Conservation (phyloP, 2,797 vertebrate genomes). For the Phrynocephalus vlangalii region DNA sequence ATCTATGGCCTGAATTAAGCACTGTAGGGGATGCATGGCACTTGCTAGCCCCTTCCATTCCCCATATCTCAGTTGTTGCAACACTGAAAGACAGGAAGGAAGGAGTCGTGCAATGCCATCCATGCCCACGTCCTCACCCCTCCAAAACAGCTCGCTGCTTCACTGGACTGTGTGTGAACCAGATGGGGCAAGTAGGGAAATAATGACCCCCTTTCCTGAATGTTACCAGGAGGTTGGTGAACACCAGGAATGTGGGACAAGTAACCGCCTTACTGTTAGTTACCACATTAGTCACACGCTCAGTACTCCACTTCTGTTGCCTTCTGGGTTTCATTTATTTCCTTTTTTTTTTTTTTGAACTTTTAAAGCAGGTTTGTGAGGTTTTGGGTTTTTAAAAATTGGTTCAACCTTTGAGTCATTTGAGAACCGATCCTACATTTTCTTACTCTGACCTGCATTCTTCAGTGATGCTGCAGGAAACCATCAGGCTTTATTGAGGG, state of each 20-base stretch:
- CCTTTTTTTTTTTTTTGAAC: slow-evolving; percentile 25
- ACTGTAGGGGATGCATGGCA: not conserved
- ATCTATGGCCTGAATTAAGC: not conserved
- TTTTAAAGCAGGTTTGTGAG: not conserved
- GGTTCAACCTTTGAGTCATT: slow-evolving; percentile 29
- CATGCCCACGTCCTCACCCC: not conserved
- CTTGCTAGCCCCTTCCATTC: not conserved
- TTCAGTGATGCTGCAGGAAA: slow-evolving; percentile 26
- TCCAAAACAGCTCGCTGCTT: not conserved
- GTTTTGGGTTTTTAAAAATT: slow-evolving; percentile 34
- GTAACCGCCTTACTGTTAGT: not conserved
- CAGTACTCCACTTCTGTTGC: not conserved
- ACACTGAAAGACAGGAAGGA: not conserved
- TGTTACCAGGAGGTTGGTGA: not conserved
- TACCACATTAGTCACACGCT: not conserved
- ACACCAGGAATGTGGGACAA: not conserved
- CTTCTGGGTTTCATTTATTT: not conserved
- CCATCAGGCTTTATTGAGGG: slow-evolving; percentile 2
- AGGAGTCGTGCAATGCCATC: not conserved
- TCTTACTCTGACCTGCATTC: not conserved
- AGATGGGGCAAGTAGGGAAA: not conserved
- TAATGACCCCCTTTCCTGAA: not conserved
- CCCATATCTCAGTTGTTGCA: not conserved
- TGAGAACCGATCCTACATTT: slow-evolving; percentile 22
- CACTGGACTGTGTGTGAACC: too few relatives aligned